A percentile compares a stretch with the other conserved stretches of the same genome.
Evolutionary conservation across 2,113 vertebrate species (phyloP).

Genomic region (Excalfactoria chinensis): DNA sequence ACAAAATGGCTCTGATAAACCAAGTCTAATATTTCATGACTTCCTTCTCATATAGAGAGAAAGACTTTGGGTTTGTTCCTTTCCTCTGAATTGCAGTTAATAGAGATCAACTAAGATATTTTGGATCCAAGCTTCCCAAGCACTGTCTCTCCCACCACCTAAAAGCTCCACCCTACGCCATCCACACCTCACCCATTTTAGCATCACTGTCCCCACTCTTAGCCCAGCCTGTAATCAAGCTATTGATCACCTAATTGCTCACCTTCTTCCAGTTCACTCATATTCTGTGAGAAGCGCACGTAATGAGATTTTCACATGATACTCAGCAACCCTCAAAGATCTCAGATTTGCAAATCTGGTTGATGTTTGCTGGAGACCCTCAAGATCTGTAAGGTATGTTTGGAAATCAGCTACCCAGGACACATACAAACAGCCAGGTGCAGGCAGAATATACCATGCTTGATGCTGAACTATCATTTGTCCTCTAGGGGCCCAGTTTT

Average conservation of each 20-base stretch:
- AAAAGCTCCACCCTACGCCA: background rate
- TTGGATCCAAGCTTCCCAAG: background rate
- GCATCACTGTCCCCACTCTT: background rate
- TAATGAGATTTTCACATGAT: background rate
- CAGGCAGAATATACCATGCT: background rate
- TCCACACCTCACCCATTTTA: background rate
- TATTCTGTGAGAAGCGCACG: background rate
- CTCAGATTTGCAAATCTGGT: background rate
- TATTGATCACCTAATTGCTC: background rate
- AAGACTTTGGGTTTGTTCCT: background rate
- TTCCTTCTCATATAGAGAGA: background rate
- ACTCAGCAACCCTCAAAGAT: background rate
- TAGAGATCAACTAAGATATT: background rate
- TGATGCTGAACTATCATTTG: background rate
- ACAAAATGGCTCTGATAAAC: background rate
- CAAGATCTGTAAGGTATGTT: background rate
- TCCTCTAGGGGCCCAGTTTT: background rate
- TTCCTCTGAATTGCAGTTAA: background rate
- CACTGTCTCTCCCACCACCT: background rate
- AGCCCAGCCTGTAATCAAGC: background rate
- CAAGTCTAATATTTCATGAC: background rate
- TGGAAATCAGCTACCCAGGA: background rate
- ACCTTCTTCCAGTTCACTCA: background rate
- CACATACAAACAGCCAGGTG: background rate
- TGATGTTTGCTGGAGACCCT: background rate